These are phyloP conservation scores for Drosophila parthenogenetica DNA, from an alignment of 2,888 invertebrate species.

Conservation along the genomic window DNA sequence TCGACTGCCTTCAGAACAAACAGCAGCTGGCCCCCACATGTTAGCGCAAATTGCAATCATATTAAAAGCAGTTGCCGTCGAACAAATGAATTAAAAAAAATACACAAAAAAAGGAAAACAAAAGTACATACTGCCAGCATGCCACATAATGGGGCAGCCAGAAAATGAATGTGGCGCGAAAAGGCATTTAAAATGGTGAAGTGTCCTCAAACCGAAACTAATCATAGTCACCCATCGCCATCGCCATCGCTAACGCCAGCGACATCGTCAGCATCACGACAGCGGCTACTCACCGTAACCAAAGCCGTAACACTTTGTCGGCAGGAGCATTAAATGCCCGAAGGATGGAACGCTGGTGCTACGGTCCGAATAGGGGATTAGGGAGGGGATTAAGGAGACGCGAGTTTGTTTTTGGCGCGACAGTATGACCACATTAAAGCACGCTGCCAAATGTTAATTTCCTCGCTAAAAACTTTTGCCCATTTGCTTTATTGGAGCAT, in stretches of 20 bases:
- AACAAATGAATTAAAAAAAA: constrained; percentile 48
- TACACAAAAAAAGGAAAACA: constrained; percentile 19
- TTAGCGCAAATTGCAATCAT: constrained; percentile 77
- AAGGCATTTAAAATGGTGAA: constrained; percentile 43
- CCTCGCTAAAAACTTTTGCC: constrained; percentile 54
- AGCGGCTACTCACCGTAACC: constrained; percentile 20
- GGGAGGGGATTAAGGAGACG: constrained; percentile 2
- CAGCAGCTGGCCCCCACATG: constrained; percentile 43
- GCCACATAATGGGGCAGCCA: constrained; percentile 23
- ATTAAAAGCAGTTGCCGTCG: constrained; percentile 65
- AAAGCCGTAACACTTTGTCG: constrained; percentile 55
- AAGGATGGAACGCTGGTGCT: neutral
- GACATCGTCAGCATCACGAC: constrained; percentile 10
- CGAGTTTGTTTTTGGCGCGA: constrained; percentile 15
- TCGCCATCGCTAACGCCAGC: neutral
- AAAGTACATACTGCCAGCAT: constrained; percentile 19
- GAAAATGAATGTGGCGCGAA: constrained; percentile 54
- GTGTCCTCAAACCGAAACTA: constrained; percentile 52
- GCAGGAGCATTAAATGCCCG: constrained; percentile 36
- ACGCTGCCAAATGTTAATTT: constrained; percentile 61
- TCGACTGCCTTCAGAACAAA: constrained; percentile 32
- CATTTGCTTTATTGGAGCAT: constrained; percentile 65
- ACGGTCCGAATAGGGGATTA: neutral
- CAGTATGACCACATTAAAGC: constrained; percentile 34
- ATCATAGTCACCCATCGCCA: constrained; percentile 52